Conservation (phyloP, 2,797 vertebrate species). For the Bucorvus abyssinicus region DNA sequence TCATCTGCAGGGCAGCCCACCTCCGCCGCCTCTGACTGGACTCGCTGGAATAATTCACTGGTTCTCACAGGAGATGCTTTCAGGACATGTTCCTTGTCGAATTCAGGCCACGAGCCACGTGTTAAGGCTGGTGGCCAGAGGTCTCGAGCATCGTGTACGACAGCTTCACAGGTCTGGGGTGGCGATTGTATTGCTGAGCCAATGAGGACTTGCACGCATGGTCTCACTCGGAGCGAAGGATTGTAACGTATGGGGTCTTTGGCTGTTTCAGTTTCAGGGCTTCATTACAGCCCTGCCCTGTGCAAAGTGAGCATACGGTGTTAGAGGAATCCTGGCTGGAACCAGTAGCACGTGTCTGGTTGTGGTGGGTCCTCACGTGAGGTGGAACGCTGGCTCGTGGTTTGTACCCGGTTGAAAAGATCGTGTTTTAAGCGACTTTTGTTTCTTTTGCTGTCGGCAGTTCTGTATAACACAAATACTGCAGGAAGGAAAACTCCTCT, state of each 20-base stretch:
- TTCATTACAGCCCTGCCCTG: accelerated
- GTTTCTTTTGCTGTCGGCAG: neutral
- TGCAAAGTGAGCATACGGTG: neutral
- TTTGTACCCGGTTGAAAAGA: neutral
- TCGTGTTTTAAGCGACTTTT: neutral
- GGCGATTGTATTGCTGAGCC: neutral
- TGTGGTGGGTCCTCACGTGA: neutral
- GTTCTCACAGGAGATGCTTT: neutral
- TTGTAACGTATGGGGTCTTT: neutral
- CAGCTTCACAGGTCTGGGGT: neutral
- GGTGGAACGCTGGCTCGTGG: neutral
- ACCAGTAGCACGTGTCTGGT: neutral
- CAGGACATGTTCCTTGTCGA: neutral
- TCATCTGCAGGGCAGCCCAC: neutral
- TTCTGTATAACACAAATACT: neutral
- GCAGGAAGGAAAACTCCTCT: neutral
- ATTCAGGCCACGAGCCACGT: neutral
- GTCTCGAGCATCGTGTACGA: accelerated
- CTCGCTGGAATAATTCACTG: neutral
- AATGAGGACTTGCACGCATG: accelerated
- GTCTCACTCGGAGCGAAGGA: neutral
- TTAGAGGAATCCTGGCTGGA: neutral
- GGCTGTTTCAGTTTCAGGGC: neutral
- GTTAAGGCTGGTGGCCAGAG: neutral
- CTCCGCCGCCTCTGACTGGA: neutral